Evolutionary conservation across 2,888 invertebrate genomes (phyloP).

Genomic region (Caenorhabditis afra): DNA sequence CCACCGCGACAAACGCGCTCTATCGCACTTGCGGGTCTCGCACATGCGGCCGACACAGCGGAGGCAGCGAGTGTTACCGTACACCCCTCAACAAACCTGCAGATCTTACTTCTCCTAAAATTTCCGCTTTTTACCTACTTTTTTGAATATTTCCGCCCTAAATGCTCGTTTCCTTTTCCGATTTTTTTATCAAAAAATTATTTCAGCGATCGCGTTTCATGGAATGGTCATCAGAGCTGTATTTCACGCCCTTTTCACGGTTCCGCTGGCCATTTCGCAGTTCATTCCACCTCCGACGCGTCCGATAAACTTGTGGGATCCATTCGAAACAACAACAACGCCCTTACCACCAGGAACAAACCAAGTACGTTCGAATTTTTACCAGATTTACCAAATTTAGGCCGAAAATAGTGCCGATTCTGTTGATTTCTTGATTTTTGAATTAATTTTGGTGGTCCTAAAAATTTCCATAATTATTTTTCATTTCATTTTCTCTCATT

Average conservation of each 20-base stretch:
- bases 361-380: slow-evolving; percentile 31
- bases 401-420: not conserved
- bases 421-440: not conserved
- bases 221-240: slow-evolving; percentile 36
- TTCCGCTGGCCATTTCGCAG: slow-evolving; percentile 54
- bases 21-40: slow-evolving; percentile 32
- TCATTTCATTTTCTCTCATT: not conserved
- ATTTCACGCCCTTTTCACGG: slow-evolving; percentile 23
- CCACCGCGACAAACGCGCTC: slow-evolving; percentile 31
- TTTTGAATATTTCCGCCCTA: slow-evolving; percentile 9
- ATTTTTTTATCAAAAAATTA: not conserved
- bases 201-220: slow-evolving; percentile 44
- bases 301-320: slow-evolving; percentile 76
- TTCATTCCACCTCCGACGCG: slow-evolving; percentile 69
- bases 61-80: slow-evolving; percentile 48
- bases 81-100: not conserved
- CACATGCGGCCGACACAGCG: slow-evolving; percentile 29
- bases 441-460: not conserved
- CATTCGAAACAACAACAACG: slow-evolving; percentile 69
- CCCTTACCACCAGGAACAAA: slow-evolving; percentile 56
- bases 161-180: not conserved
- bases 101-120: slow-evolving; percentile 35
- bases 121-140: slow-evolving; percentile 15
- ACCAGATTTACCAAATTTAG: not conserved
- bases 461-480: not conserved